Conservation (phyloP, 2,888 invertebrate species). For the Tromatobia lineatoria region DNA sequence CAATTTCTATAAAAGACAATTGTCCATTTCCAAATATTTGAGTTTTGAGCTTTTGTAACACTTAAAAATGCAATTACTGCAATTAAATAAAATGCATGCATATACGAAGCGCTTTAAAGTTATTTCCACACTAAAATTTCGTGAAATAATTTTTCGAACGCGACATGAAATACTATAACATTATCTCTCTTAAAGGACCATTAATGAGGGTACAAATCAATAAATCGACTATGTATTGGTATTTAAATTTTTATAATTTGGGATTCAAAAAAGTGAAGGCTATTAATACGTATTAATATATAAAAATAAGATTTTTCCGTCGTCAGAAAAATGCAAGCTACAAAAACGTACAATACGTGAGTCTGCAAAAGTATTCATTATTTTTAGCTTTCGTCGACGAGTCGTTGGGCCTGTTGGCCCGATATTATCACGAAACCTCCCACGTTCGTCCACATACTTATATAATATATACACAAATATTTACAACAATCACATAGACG, state of each 20-base stretch:
- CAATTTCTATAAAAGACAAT: not conserved
- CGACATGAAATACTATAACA: not conserved
- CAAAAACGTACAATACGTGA: not conserved
- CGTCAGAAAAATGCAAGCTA: not conserved
- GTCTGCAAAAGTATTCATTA: not conserved
- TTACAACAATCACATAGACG: slow-evolving; percentile 35
- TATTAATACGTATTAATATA: slow-evolving; percentile 1
- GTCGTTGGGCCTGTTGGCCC: not conserved
- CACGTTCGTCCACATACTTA: not conserved
- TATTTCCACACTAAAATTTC: not conserved
- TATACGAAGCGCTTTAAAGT: not conserved
- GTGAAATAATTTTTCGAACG: not conserved
- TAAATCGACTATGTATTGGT: slow-evolving; percentile 1
- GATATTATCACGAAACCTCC: not conserved
- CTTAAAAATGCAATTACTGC: not conserved
- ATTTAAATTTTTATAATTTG: not conserved
- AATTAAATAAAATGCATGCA: not conserved
- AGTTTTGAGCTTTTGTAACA: not conserved
- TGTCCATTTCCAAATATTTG: not conserved
- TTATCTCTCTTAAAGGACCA: not conserved
- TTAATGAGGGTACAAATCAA: not conserved
- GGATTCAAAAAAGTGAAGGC: not conserved
- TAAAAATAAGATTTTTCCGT: not conserved
- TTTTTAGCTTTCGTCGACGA: slow-evolving; percentile 12
- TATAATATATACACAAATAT: slow-evolving; percentile 40